These are phyloP conservation scores for Cotesia typhae DNA, from an alignment of 1,140 invertebrate genomes.

Conservation along the genomic window DNA sequence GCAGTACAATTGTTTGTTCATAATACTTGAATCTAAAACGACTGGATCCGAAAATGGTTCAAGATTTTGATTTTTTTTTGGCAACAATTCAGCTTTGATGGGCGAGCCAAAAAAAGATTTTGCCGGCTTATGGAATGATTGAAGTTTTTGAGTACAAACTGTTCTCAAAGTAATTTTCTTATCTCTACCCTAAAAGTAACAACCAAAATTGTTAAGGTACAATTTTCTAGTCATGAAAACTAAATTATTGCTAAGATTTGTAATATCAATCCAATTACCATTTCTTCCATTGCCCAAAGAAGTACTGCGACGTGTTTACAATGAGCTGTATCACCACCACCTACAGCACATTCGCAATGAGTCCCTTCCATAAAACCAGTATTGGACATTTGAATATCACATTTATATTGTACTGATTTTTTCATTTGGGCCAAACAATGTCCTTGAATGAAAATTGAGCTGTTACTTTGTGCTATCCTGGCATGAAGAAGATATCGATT, in stretches of 20 bases:
- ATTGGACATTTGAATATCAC: not conserved
- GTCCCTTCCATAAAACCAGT: not conserved
- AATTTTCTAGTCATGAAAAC: slow-evolving; percentile 3
- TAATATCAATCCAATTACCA: slow-evolving; percentile 13
- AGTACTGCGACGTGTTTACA: slow-evolving; percentile 25
- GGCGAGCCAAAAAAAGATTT: slow-evolving; percentile 8
- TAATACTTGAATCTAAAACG: slow-evolving; percentile 19
- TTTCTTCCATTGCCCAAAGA: slow-evolving; percentile 22
- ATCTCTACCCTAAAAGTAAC: slow-evolving; percentile 7
- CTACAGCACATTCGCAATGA: slow-evolving; percentile 28
- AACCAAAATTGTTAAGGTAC: slow-evolving; percentile 7
- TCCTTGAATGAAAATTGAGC: slow-evolving; percentile 19
- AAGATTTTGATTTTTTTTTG: slow-evolving; percentile 3
- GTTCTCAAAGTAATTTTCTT: slow-evolving; percentile 20
- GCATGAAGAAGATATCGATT: slow-evolving; percentile 18
- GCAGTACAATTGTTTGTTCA: slow-evolving; percentile 15
- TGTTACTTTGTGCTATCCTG: not conserved
- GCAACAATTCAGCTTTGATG: slow-evolving; percentile 24
- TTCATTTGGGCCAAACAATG: slow-evolving; percentile 19
- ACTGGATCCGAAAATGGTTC: not conserved
- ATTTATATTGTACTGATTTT: slow-evolving; percentile 5
- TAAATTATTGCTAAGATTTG: slow-evolving; percentile 7
- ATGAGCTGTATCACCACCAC: slow-evolving; percentile 16
- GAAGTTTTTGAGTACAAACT: slow-evolving; percentile 25
- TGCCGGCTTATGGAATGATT: slow-evolving; percentile 19